Evolutionary conservation across 2,113 vertebrate genomes (phyloP).

Genomic region (Hylia prasina): DNA sequence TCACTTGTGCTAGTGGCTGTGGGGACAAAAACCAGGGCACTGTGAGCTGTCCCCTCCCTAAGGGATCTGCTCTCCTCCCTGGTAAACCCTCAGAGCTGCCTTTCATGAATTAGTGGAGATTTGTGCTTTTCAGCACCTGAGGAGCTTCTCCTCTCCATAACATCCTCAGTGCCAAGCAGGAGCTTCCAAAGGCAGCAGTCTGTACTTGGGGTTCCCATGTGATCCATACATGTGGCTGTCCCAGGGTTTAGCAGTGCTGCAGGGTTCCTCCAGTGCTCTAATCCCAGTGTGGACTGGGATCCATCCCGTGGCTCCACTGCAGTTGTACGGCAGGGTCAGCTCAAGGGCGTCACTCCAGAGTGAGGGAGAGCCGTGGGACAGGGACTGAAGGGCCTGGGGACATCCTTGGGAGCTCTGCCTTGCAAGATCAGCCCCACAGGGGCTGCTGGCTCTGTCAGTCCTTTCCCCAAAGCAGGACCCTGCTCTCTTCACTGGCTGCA

Average conservation of each 20-base stretch:
- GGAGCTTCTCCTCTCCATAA: background rate
- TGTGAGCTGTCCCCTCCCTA: background rate
- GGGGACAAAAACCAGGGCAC: background rate
- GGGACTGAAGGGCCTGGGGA: background rate
- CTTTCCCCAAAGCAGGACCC: background rate
- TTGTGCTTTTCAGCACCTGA: background rate
- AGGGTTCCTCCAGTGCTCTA: fast-evolving
- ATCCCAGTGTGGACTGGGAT: background rate
- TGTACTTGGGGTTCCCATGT: fast-evolving
- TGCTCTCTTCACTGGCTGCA: background rate
- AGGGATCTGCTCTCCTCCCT: background rate
- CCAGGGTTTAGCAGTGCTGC: background rate
- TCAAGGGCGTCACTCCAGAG: too few species aligned
- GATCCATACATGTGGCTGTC: background rate
- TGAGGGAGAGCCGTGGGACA: background rate
- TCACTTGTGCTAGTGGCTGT: background rate
- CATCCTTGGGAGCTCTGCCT: background rate
- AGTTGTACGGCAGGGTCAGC: background rate
- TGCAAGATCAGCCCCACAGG: background rate
- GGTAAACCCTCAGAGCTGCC: background rate
- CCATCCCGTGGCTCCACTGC: background rate
- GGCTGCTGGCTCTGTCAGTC: fast-evolving
- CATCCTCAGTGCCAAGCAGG: fast-evolving
- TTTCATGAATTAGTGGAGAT: background rate
- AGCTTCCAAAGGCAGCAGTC: background rate